phyloP scores from a whole-genome alignment of 2,888 invertebrate species.

The Trilocha varians region DNA sequence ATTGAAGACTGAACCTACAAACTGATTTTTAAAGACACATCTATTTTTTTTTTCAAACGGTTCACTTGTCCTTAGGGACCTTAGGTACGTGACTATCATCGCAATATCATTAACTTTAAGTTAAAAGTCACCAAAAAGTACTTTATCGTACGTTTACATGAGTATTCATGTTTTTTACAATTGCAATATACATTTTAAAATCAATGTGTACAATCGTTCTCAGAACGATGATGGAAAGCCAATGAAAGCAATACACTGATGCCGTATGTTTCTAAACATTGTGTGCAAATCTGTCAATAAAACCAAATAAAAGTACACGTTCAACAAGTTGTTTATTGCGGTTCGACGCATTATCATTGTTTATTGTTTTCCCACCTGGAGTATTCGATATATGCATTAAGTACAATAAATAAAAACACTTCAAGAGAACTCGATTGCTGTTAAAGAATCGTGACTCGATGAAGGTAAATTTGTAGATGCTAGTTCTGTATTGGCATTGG shows the following conservation, averaged over 20 bases:
- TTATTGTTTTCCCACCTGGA: slow-evolving; percentile 24
- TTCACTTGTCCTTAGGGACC: too few relatives aligned
- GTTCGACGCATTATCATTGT: slow-evolving; percentile 21
- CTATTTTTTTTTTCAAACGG: too few relatives aligned
- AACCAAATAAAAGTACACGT: slow-evolving; percentile 39
- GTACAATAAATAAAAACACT: slow-evolving; percentile 10
- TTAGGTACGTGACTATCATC: too few relatives aligned
- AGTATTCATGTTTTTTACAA: too few relatives aligned
- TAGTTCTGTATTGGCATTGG: slow-evolving; percentile 6
- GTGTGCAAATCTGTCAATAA: slow-evolving; percentile 59
- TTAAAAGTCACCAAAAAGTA: too few relatives aligned
- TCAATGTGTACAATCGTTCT: slow-evolving; percentile 43
- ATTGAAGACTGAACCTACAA: too few relatives aligned
- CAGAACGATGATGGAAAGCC: slow-evolving; percentile 35
- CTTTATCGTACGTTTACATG: too few relatives aligned
- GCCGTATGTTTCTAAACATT: slow-evolving; percentile 56
- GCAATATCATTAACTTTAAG: too few relatives aligned
- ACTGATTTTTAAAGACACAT: too few relatives aligned
- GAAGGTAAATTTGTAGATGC: slow-evolving; percentile 1
- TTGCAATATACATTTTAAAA: too few relatives aligned
- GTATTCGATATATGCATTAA: slow-evolving; percentile 8
- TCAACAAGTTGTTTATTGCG: slow-evolving; percentile 24
- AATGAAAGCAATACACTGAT: slow-evolving; percentile 45
- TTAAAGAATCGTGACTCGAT: slow-evolving; percentile 4
- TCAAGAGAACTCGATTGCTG: not conserved